Evolutionary conservation across 2,888 invertebrate species (phyloP), one percentile per base, ranked within the genome.

Genomic region (Notodonta dromedarius): DNA sequence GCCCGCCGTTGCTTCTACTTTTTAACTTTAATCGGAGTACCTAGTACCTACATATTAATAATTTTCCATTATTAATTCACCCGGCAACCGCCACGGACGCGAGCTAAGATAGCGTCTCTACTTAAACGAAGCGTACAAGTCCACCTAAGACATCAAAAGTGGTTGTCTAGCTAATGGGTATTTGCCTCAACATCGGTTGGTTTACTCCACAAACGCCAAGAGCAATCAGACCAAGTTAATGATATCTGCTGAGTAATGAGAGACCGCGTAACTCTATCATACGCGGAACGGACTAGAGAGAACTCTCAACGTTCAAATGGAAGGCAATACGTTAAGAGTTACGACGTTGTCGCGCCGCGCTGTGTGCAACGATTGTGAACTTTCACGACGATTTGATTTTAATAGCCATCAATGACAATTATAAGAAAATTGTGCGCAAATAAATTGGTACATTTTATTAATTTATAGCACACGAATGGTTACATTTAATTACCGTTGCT

Each of bases 251-350:
- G 73, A 71, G 86, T 88, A 90, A 90, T 84, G 82, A 86, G 87
- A 89, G 81, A 78, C 82, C 75, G 73, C 82, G 88, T 87, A 88
- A 90, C 87, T 87, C 85, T 88, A 89, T 88, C 88, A 88, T 87
- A 87, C 76, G 85, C 83, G 82, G 82, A 82, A 81, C 14, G 81
- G 86, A 82, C 83, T 73, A 79, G 89, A 88, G 90, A 91, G 90
- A 91, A 73, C 77, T 76, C 80, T 84, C 85, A 86, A 86, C 83
- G 80, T 85, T 82, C 87, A 83, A 89, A 89, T 84, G 89, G 89
- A 89, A 90, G 88, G 83, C 79, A 85, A 88, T 87, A 87, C 83
- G 80, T 86, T 80, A 84, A 73, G 68, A 42, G 42, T 13, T 14
- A 44, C 16, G 44, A 44, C n/a, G 14, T 35, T 11, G 32, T 44